Evolutionary conservation across 1,140 invertebrate species (phyloP), one percentile per base, ranked within the genome.

Genomic region (Drosophila lowei): DNA sequence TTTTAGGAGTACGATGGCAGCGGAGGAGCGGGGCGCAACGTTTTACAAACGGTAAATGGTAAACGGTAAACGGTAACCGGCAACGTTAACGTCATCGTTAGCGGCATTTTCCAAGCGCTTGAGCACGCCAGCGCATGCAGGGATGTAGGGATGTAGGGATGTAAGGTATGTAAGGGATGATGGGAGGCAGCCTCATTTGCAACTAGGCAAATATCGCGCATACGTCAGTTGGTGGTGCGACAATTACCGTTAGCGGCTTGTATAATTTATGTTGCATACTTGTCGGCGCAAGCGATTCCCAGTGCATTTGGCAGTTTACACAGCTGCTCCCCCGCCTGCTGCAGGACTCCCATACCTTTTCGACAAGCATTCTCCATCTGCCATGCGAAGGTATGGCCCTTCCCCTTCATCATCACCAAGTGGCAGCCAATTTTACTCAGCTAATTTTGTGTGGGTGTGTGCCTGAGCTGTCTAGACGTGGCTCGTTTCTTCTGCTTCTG

Each of bases 101-200:
- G 81, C 73, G 77, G 81, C 83, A 86, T 86, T 86, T 88, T 88
- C 77, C 74, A 86, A 77, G 73, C 68, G 81, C 81, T 85, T 85
- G 80, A 80, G 78, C 83, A 86, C 65, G 68, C 54, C 58, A 67
- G 16, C 54, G 28, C 44, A 61, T 53, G 18, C 52, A 61, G 52
- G 18, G 34, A 18, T 2, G 18, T 18, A n/a, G n/a, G n/a, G 21
- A 23, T 23, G 21, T 23, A 5, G 23, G 23, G 18, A 25, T 13
- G 47, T 7, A 23, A 21, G 38, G 28, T n/a, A 16, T 15, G 3
- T 25, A 7, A 23, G 13, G 13, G 7, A 57, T 42, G 6, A 15
- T 15, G 11, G 21, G 23, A 5, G 47, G 56, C 42, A 21, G 59
- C 59, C 78, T 79, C 62, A 80, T 85, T 80, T 84, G 60, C 63